phyloP scores from a whole-genome alignment of 2,888 invertebrate species.

The Isoperla grammatica region DNA sequence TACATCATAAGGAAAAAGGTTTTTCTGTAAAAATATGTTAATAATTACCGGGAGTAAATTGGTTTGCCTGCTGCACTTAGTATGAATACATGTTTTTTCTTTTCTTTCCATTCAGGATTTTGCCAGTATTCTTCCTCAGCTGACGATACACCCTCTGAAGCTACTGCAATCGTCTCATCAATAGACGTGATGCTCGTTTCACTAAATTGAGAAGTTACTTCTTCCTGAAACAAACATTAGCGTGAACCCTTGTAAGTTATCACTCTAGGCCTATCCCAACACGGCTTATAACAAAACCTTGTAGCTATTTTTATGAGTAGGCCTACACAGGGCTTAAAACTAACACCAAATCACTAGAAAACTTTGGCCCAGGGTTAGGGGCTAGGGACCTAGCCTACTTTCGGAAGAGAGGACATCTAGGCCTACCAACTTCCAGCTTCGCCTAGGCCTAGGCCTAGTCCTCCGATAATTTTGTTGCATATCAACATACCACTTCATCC shows the following conservation, averaged over 20 bases:
- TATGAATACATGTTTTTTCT: constrained; percentile 89
- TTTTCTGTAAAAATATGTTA: too few species aligned
- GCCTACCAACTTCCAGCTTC: too few species aligned
- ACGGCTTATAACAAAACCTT: neutral
- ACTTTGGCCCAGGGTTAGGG: too few species aligned
- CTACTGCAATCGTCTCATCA: constrained; percentile 24
- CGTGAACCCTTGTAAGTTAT: too few species aligned
- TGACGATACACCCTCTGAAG: constrained; percentile 34
- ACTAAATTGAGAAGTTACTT: constrained; percentile 39
- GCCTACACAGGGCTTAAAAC: too few species aligned
- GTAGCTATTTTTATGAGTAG: neutral
- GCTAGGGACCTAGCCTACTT: too few species aligned
- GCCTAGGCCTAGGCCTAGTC: too few species aligned
- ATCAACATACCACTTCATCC: constrained; percentile 23
- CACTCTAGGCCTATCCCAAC: neutral
- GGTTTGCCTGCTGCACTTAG: constrained; percentile 95
- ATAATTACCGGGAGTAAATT: constrained; percentile 75
- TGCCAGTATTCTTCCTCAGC: constrained; percentile 57
- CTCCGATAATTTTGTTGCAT: neutral
- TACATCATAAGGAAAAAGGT: too few species aligned
- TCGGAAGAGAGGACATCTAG: too few species aligned
- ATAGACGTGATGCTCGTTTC: constrained; percentile 38
- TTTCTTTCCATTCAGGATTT: constrained; percentile 68
- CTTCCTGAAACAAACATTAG: constrained; percentile 37
- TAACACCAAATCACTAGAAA: too few species aligned